phyloP scores from a whole-genome alignment of 1,140 invertebrate genomes.

The Pseudomyrmex dendroicus region DNA sequence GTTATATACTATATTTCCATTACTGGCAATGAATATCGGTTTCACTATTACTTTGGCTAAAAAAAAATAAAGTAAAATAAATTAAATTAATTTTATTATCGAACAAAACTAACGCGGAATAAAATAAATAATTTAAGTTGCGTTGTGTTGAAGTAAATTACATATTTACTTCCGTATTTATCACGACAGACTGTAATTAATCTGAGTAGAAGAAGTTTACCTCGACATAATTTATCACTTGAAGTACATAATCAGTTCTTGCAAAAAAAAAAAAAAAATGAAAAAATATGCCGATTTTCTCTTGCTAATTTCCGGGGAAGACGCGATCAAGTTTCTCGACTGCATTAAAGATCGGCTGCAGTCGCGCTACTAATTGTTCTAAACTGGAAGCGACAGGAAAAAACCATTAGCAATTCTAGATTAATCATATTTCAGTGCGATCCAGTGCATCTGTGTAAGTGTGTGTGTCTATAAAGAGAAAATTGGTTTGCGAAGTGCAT shows the following conservation, averaged over 20 bases:
- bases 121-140: neutral
- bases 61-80: neutral
- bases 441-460: neutral
- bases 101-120: neutral
- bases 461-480: slow-evolving; percentile 40
- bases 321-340: slow-evolving; percentile 9
- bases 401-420: slow-evolving; percentile 27
- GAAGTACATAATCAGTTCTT: neutral
- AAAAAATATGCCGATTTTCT: neutral
- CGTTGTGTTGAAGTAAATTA: too few species aligned
- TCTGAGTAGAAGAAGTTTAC: slow-evolving; percentile 1
- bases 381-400: slow-evolving; percentile 13
- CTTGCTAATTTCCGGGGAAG: slow-evolving; percentile 32
- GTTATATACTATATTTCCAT: too few species aligned
- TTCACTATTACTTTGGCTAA: neutral
- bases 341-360: neutral
- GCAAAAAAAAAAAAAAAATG: neutral
- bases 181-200: neutral
- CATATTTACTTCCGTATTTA: too few species aligned
- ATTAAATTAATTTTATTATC: neutral
- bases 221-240: slow-evolving; percentile 17
- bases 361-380: slow-evolving; percentile 24
- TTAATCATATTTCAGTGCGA: slow-evolving; percentile 65
- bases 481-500: slow-evolving; percentile 63
- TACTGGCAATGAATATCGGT: neutral